A percentile compares a stretch with the other conserved stretches of the same genome.
phyloP scores from a whole-genome alignment of 2,888 invertebrate genomes.

The Trisateles emortualis region DNA sequence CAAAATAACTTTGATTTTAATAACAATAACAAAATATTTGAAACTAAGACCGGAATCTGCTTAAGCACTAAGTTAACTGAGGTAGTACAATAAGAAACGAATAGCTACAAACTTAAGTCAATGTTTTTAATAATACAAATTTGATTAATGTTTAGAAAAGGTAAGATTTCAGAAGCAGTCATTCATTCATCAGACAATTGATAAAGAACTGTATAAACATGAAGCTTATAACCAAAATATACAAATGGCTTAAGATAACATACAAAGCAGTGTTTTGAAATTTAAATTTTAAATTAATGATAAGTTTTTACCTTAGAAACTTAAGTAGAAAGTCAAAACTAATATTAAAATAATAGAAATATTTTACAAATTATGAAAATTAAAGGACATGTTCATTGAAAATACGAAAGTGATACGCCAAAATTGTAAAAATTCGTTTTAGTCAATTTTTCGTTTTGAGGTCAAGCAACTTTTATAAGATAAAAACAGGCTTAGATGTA shows the following conservation, averaged over 20 bases:
- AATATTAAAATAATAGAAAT: not conserved
- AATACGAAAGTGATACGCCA: not conserved
- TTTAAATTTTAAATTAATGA: not conserved
- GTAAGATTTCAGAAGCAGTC: too few relatives aligned
- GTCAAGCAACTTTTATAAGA: not conserved
- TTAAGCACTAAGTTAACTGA: too few relatives aligned
- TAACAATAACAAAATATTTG: too few relatives aligned
- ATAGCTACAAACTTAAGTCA: too few relatives aligned
- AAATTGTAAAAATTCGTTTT: too few relatives aligned
- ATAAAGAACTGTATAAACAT: not conserved
- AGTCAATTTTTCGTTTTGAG: too few relatives aligned
- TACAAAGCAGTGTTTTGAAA: not conserved
- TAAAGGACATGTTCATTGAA: not conserved
- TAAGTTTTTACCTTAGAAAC: not conserved
- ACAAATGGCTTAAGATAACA: not conserved
- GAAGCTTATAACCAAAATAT: not conserved
- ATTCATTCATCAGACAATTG: too few relatives aligned
- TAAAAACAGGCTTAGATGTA: constrained; percentile 5
- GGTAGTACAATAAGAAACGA: too few relatives aligned
- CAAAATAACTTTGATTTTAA: too few relatives aligned
- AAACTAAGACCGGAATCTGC: too few relatives aligned
- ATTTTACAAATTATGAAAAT: not conserved
- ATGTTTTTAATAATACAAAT: too few relatives aligned
- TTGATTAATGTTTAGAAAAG: too few relatives aligned
- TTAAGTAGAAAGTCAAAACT: not conserved